Conservation (phyloP, 2,888 invertebrate genomes). For the Mayetiola destructor region DNA sequence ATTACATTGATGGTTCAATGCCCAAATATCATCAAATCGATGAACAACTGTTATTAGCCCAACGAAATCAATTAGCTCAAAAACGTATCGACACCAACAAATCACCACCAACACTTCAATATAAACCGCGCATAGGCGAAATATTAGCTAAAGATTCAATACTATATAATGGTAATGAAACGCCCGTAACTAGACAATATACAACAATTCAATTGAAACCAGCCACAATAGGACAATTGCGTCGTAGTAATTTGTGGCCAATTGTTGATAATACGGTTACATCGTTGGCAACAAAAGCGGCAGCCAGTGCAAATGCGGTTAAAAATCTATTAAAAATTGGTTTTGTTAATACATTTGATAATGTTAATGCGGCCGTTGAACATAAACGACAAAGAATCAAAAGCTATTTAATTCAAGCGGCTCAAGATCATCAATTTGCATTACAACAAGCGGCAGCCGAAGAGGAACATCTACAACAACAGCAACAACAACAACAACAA, state of each 20-base stretch:
- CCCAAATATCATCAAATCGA: too few species aligned
- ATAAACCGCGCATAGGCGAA: background rate
- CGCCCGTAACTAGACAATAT: background rate
- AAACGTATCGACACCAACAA: background rate
- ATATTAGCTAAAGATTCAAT: background rate
- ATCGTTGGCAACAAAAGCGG: background rate
- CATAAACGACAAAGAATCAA: constrained; percentile 3
- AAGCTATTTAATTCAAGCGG: constrained; percentile 2
- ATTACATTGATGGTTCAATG: background rate
- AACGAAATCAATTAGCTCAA: background rate
- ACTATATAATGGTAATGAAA: background rate
- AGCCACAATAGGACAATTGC: background rate
- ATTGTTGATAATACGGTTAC: background rate
- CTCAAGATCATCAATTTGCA: constrained; percentile 7
- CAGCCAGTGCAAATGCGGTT: background rate
- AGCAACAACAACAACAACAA: background rate
- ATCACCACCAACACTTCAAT: background rate
- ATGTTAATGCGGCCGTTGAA: constrained; percentile 3
- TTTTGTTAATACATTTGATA: background rate
- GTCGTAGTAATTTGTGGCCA: constrained; percentile 5
- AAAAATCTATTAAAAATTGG: background rate
- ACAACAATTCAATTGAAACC: background rate
- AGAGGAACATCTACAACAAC: background rate
- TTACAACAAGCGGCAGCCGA: constrained; percentile 1
- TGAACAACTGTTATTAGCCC: background rate